Base-by-base conservation (phyloP, 2,113 vertebrate genomes). In the Electrona antarctica region DNA sequence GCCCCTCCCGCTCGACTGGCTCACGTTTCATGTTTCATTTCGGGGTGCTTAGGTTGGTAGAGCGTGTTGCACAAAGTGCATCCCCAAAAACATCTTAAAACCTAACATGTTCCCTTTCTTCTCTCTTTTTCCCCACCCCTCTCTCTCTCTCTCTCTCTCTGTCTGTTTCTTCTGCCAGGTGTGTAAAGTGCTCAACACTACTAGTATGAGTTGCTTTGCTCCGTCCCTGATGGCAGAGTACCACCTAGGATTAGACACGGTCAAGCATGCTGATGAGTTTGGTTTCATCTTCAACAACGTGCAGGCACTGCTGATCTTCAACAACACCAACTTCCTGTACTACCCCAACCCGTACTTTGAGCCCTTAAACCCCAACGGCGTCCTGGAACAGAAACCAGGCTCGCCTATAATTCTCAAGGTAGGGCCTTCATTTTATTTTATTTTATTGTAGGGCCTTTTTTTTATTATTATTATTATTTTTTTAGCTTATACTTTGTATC, bases 261-360 rank as follows among this genome's bases (percentile, higher is more conserved):
- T 97, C 2, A 97, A 97, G 76, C 94, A 97, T 0, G 96, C 98
- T 0, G 97, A 99, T 0, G 98, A 98, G 91, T 96, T 99, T 6
- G 98, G 98, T 0, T 99, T 99, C 62, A 93, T 99, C 91, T 99
- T 99, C 78, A 98, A 99, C 93, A 99, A 99, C 1, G 97, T 99
- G 41, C 97, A 98, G 81, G 91, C 95, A 7, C 91, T 99, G 80
- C 92, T 98, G 64, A 91, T 97, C 84, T 98, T 97, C 91, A 99
- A 99, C 0, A 97, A 96, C 92, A 99, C 98, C 83, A 98, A 95
- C 91, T 98, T 99, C 80, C 92, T 96, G 71, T 99, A 97, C 89
- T 98, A 98, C 79, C 97, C 98, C 15, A 97, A 99, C 88, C 98
- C 98, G 0, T 96, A 93, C 3, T 98, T 99, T 3, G 98, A 99